phyloP scores from a whole-genome alignment of 2,888 invertebrate species.

The Lasioglossum zephyrum region DNA sequence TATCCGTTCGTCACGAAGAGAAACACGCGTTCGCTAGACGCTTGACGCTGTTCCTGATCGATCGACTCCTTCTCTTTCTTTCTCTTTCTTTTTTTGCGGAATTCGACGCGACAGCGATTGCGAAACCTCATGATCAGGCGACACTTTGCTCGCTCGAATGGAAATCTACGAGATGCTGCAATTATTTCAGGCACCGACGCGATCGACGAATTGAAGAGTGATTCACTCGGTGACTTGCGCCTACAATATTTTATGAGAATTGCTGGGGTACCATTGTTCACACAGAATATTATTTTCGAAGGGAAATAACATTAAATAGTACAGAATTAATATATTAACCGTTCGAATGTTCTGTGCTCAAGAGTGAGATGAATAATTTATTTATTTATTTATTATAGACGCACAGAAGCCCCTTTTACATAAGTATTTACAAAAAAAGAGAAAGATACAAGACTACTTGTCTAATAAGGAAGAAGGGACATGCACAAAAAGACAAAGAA shows the following conservation, averaged over 20 bases:
- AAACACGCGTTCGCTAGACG: not conserved
- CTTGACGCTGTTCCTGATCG: not conserved
- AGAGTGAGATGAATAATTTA: no score
- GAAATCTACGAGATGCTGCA: slow-evolving; percentile 1
- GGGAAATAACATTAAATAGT: no score
- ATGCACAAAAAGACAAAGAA: no score
- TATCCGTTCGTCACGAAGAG: slow-evolving; percentile 15
- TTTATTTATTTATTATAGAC: no score
- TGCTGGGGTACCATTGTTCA: not conserved
- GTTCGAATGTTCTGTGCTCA: not conserved
- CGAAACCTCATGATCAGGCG: not conserved
- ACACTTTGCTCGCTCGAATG: not conserved
- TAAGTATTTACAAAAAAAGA: no score
- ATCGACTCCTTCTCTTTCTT: not conserved
- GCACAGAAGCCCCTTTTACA: no score
- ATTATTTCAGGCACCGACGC: not conserved
- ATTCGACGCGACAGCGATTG: not conserved
- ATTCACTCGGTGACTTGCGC: not conserved
- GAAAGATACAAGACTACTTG: no score
- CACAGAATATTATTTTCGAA: no score
- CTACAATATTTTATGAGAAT: not conserved
- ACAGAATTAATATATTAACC: no score
- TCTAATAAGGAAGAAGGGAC: no score
- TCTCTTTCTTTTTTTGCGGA: not conserved
- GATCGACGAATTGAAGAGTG: not conserved